A percentile compares a stretch with the other conserved stretches of the same genome.
phyloP scores from a whole-genome alignment of 2,888 invertebrate genomes.

The Congeria kusceri region DNA sequence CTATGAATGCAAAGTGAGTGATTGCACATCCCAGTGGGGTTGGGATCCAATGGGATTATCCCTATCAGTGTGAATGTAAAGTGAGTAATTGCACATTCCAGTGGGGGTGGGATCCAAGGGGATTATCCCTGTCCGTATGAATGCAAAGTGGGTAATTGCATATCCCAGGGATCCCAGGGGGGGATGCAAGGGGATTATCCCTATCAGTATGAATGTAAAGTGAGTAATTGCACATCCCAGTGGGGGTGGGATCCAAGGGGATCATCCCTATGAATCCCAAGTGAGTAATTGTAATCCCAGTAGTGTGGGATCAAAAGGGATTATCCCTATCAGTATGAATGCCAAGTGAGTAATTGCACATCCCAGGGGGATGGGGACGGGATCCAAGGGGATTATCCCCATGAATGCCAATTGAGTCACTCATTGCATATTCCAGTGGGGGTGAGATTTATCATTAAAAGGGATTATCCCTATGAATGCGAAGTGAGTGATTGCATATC shows the following conservation, averaged over 20 bases:
- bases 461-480: slow-evolving; percentile 99
- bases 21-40: background rate
- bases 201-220: no score
- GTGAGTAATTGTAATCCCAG: no score
- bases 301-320: no score
- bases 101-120: slow-evolving; percentile 99
- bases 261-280: slow-evolving; percentile 99
- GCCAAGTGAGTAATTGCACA: no score
- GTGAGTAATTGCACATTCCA: no score
- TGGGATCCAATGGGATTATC: background rate
- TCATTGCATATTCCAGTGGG: no score
- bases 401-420: slow-evolving; percentile 93
- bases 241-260: slow-evolving; percentile 99
- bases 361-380: slow-evolving; percentile 99
- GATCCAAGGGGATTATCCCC: slow-evolving; percentile 99
- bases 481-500: slow-evolving; percentile 81
- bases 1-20: slow-evolving; percentile 93
- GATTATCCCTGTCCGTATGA: slow-evolving; percentile 95
- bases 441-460: no score
- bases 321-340: no score
- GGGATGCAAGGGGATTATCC: no score
- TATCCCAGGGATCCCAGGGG: slow-evolving; percentile 11
- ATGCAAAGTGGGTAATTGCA: background rate
- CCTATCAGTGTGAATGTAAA: no score
- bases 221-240: slow-evolving; percentile 99